A percentile compares a stretch with the other conserved stretches of the same genome.
Evolutionary conservation across 2,113 vertebrate genomes (phyloP).

Genomic region (Pachypanchax playfairii): DNA sequence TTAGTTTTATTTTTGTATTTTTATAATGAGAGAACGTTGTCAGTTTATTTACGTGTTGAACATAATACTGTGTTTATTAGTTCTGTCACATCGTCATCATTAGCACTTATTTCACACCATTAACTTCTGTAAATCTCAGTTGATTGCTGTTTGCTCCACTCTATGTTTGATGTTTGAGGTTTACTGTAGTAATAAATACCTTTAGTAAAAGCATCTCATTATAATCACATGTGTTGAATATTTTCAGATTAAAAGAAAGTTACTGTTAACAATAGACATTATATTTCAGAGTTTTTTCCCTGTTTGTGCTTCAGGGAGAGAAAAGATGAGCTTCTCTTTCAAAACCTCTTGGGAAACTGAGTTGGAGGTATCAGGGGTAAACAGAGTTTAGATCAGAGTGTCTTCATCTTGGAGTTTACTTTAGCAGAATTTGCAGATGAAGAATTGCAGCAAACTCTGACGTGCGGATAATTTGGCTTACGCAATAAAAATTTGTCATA

Average conservation of each 20-base stretch:
- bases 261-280: conserved; percentile 14
- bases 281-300: conserved; percentile 12
- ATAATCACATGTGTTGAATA: not conserved
- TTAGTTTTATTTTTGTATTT: too few species aligned
- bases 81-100: not conserved
- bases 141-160: not conserved
- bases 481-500: too few species aligned
- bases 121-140: not conserved
- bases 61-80: not conserved
- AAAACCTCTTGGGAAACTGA: conserved; percentile 6
- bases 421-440: not conserved
- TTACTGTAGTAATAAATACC: not conserved
- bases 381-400: not conserved
- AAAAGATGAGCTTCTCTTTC: conserved; percentile 11
- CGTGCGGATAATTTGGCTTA: not conserved
- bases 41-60: too few species aligned
- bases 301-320: not conserved
- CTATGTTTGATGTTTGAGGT: not conserved
- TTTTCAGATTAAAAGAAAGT: conserved; percentile 21
- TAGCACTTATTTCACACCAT: too few species aligned
- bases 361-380: not conserved
- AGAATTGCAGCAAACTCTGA: not conserved
- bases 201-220: conserved; percentile 12
- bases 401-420: not conserved
- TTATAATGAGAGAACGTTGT: too few species aligned